Conservation (phyloP, 2,888 invertebrate genomes). For the Ophion costatus region DNA sequence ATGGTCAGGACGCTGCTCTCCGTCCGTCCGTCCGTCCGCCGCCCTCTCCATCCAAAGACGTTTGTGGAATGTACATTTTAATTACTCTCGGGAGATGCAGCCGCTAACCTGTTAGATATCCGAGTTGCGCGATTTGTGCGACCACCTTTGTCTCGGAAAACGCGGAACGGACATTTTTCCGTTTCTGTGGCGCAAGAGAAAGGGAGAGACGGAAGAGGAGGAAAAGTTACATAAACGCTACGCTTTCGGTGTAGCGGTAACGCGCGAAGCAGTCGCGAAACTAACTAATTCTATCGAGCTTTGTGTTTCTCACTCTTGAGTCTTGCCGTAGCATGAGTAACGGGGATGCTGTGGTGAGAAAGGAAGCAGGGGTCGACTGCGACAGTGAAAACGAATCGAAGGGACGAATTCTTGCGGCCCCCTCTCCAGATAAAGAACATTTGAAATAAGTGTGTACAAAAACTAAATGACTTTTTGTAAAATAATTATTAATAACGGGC, state of each 20-base stretch:
- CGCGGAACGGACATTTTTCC: conserved; percentile 29
- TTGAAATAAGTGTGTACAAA: conserved; percentile 43
- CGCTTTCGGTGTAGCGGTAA: background rate
- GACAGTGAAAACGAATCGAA: conserved; percentile 21
- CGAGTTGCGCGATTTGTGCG: no score
- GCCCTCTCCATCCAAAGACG: conserved; percentile 18
- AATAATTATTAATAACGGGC: conserved; percentile 65
- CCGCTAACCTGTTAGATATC: no score
- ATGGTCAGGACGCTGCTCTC: background rate
- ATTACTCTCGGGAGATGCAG: background rate
- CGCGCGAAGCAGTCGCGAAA: conserved; percentile 1
- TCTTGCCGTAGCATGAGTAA: conserved; percentile 48
- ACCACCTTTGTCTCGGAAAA: conserved; percentile 57
- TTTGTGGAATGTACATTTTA: conserved; percentile 57
- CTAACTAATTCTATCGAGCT: conserved; percentile 23
- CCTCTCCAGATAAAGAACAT: conserved; percentile 7
- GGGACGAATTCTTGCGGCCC: background rate
- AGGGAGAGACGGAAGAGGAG: background rate
- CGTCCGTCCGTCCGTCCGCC: conserved; percentile 13
- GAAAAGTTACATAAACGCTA: background rate
- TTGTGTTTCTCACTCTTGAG: conserved; percentile 37
- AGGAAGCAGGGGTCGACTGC: background rate
- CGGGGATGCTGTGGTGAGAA: background rate
- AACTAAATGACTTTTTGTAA: conserved; percentile 72
- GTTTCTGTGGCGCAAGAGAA: background rate